A percentile compares a stretch with the other conserved stretches of the same genome.
These are phyloP conservation scores for Zenarchopterus dispar DNA, from an alignment of 2,797 vertebrate species.

Conservation along the genomic window DNA sequence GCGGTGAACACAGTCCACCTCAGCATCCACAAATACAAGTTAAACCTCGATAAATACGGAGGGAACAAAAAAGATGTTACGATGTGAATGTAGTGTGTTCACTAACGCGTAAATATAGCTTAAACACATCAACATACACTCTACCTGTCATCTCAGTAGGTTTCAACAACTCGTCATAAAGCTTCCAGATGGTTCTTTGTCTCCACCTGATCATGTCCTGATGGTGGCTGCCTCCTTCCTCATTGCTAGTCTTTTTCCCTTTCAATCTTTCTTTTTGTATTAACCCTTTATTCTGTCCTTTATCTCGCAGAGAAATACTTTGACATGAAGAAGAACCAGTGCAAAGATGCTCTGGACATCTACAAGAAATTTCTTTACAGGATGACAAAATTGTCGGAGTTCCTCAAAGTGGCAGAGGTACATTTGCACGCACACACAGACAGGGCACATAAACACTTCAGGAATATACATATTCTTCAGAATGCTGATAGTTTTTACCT, in stretches of 20 bases:
- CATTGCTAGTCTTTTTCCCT: background rate
- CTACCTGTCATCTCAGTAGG: constrained; percentile 6
- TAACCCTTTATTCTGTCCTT: background rate
- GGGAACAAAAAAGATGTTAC: too few relatives aligned
- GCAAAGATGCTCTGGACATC: constrained; percentile 95
- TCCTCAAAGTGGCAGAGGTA: constrained; percentile 97
- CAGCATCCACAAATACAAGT: background rate
- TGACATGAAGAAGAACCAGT: constrained; percentile 96
- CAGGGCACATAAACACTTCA: background rate
- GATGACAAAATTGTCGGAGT: constrained; percentile 92
- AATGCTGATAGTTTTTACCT: background rate
- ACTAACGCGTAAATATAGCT: too few relatives aligned
- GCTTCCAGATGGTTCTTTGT: constrained; percentile 14
- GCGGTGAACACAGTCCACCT: background rate
- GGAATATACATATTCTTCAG: background rate
- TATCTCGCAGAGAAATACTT: constrained; percentile 90
- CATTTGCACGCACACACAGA: background rate
- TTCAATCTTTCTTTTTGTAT: background rate
- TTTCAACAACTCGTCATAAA: constrained; percentile 3
- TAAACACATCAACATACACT: too few relatives aligned
- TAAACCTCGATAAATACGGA: background rate
- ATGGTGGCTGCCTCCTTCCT: constrained; percentile 2
- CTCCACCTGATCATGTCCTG: constrained; percentile 15
- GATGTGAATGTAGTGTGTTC: too few relatives aligned
- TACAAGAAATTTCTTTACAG: constrained; percentile 95